phyloP scores from a whole-genome alignment of 1,140 invertebrate species.

The Leguminivora glycinivorella region DNA sequence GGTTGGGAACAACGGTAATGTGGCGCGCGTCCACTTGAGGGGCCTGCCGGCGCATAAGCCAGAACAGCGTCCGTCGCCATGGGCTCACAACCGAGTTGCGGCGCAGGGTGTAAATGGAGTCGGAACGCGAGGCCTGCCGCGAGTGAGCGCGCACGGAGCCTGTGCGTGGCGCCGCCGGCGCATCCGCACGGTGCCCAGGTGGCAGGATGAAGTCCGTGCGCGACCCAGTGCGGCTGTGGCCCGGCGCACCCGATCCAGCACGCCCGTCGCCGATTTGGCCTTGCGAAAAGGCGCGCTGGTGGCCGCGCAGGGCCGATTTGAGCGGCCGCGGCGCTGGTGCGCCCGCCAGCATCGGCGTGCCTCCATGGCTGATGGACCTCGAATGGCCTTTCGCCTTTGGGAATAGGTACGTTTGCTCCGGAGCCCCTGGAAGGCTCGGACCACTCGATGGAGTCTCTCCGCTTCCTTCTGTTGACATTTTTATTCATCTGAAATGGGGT shows the following conservation, averaged over 20 bases:
- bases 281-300: slow-evolving; percentile 91
- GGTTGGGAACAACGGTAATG: slow-evolving; percentile 89
- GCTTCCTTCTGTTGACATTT: slow-evolving; percentile 80
- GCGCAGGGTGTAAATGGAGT: slow-evolving; percentile 93
- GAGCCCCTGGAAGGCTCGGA: slow-evolving; percentile 74
- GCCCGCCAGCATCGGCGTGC: slow-evolving; percentile 78
- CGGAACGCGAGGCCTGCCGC: slow-evolving; percentile 85
- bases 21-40: slow-evolving; percentile 84
- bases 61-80: slow-evolving; percentile 83
- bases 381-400: slow-evolving; percentile 82
- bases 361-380: slow-evolving; percentile 90
- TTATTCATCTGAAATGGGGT: slow-evolving; percentile 74
- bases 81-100: slow-evolving; percentile 84
- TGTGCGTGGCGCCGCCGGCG: slow-evolving; percentile 73
- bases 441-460: slow-evolving; percentile 75
- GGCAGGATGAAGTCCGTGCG: slow-evolving; percentile 93
- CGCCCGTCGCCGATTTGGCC: slow-evolving; percentile 86
- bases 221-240: slow-evolving; percentile 89
- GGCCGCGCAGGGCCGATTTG: slow-evolving; percentile 85
- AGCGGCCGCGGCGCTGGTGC: slow-evolving; percentile 77
- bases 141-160: slow-evolving; percentile 81
- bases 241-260: slow-evolving; percentile 69
- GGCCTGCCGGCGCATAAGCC: slow-evolving; percentile 80
- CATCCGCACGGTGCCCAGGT: slow-evolving; percentile 84
- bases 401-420: slow-evolving; percentile 81